Conservation (phyloP, 1,140 invertebrate species). For the Drosophila sturtevanti region DNA sequence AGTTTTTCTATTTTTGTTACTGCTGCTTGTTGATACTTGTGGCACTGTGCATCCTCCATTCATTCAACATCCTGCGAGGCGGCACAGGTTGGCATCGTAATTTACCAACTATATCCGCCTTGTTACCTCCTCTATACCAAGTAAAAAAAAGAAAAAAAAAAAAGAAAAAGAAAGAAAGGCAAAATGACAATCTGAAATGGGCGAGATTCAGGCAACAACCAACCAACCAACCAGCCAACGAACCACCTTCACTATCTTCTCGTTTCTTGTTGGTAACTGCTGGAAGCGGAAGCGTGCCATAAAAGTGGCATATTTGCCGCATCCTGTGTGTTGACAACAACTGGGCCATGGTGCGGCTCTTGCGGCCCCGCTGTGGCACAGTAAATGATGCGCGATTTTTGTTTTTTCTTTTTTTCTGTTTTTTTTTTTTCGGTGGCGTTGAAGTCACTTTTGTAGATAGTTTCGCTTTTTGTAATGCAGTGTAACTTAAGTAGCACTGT, state of each 20-base stretch:
- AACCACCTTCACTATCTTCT: slow-evolving; percentile 5
- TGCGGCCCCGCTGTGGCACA: slow-evolving; percentile 10
- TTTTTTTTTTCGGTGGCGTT: neutral
- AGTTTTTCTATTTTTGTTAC: neutral
- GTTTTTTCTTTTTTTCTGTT: slow-evolving; percentile 21
- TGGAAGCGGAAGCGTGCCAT: slow-evolving; percentile 67
- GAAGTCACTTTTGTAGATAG: slow-evolving; percentile 1
- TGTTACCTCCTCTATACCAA: slow-evolving; percentile 42
- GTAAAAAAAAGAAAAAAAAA: neutral
- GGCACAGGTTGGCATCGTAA: slow-evolving; percentile 62
- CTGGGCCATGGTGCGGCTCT: slow-evolving; percentile 35
- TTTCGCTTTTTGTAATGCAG: slow-evolving; percentile 4
- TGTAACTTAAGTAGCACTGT: neutral
- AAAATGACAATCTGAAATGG: neutral
- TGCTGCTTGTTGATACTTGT: neutral
- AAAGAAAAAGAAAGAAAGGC: neutral
- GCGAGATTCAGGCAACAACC: neutral
- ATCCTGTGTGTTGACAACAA: slow-evolving; percentile 71
- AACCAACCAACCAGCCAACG: too few relatives aligned
- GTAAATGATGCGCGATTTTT: slow-evolving; percentile 48
- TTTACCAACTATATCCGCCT: slow-evolving; percentile 75
- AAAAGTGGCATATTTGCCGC: slow-evolving; percentile 76
- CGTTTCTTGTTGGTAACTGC: slow-evolving; percentile 4
- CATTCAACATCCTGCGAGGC: slow-evolving; percentile 20
- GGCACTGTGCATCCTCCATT: neutral